A percentile compares a stretch with the other conserved stretches of the same genome.
These are phyloP conservation scores for Hypomesus transpacificus DNA, from an alignment of 2,113 vertebrate genomes.

Conservation along the genomic window DNA sequence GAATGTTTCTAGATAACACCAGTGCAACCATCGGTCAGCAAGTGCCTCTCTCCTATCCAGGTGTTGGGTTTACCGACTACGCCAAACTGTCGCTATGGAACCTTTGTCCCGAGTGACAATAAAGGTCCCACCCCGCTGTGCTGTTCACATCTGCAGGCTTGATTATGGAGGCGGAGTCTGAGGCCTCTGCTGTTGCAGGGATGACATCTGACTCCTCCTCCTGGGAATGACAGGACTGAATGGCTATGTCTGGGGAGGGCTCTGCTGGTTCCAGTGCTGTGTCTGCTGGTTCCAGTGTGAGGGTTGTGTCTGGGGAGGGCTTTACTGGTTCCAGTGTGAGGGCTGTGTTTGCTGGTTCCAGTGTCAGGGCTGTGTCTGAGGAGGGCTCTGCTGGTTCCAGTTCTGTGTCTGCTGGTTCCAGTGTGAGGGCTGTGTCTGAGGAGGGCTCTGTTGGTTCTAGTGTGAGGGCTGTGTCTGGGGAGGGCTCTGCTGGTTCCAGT, in stretches of 20 bases:
- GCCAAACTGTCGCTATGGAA: conserved; percentile 54
- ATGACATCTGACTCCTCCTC: conserved; percentile 12
- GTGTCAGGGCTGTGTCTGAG: no score
- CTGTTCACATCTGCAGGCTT: conserved; percentile 12
- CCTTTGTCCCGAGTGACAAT: conserved; percentile 33
- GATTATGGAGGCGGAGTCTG: conserved; percentile 24
- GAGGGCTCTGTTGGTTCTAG: no score
- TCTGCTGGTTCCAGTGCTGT: no score
- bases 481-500: no score
- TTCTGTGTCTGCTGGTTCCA: no score
- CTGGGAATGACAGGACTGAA: background rate
- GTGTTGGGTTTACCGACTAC: conserved; percentile 34
- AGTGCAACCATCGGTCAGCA: conserved; percentile 34
- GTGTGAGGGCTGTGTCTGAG: no score
- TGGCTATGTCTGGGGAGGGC: conserved; percentile 22
- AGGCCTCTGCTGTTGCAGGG: conserved; percentile 19
- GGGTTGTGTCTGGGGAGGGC: no score
- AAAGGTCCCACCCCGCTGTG: conserved; percentile 42
- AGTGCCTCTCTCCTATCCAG: background rate
- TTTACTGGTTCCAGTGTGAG: no score
- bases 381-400: no score
- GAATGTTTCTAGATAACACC: conserved; percentile 33
- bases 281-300: no score
- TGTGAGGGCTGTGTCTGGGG: no score
- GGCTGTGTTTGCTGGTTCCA: no score